Evolutionary conservation across 2,113 vertebrate genomes (phyloP), one percentile per base, ranked within the genome.

Genomic region (Willisornis vidua): DNA sequence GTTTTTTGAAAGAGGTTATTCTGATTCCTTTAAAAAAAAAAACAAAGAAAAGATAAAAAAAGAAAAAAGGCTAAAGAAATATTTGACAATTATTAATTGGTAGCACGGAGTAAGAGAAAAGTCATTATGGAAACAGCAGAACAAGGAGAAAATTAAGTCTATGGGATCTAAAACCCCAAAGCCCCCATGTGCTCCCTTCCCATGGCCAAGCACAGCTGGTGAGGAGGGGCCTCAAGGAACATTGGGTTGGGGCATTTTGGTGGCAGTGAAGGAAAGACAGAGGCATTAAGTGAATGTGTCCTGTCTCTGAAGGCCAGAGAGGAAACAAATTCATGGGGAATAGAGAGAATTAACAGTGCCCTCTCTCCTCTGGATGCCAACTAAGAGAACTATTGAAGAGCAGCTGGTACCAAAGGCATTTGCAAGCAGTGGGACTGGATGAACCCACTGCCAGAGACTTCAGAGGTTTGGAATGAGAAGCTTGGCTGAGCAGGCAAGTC

Each of bases 401-500:
- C 59, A 41, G 3, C 48, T 28, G 58, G 6, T 63, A 31, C 54
- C 39, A 62, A 33, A 28, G n/a, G 13, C 24, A 7, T 35, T 72
- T 67, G 51, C 22, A 29, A 58, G 48, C 6, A 63, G 37, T 41
- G n/a, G 73, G 41, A 26, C 2, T 3, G 43, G 48, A 18, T 15
- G 6, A 62, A 45, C 13, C 26, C 15, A 35, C 23, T 46, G 9
- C 37, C 54, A 58, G 68, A 26, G 19, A 28, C 14, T 33, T 19
- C 7, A 12, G 8, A 25, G 35, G 43, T 15, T 29, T 49, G 8
- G n/a, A 55, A 14, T 1, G 1, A 15, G 25, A 25, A 55, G 11
- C 19, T 6, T 0, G 0, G 7, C 19, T 3, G 6, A 35, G 59
- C 14, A 75, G 46, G 28, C 0, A 1, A 35, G 45, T 10, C 26